These are phyloP conservation scores for Heliconius cydno DNA, from an alignment of 2,888 invertebrate species.

Conservation along the genomic window DNA sequence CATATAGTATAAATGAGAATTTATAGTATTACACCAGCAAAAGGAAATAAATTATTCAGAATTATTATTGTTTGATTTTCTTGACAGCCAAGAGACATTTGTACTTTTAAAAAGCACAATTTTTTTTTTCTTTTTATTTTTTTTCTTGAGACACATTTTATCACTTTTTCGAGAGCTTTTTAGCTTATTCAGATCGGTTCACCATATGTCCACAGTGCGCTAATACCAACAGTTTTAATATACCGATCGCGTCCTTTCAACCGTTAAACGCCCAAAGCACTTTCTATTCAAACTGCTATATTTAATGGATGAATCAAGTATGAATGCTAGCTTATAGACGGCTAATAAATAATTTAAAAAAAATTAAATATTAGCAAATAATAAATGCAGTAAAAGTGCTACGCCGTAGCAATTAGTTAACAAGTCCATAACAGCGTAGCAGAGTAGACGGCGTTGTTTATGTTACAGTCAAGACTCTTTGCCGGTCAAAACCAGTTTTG, in stretches of 20 bases:
- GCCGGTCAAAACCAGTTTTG: neutral
- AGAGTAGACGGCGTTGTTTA: neutral
- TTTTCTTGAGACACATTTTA: neutral
- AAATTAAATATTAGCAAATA: neutral
- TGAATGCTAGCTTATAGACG: neutral
- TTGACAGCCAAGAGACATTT: too few species aligned
- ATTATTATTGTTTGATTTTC: too few species aligned
- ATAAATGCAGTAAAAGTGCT: conserved; percentile 6
- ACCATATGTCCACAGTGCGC: neutral
- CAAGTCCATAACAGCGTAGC: conserved; percentile 8
- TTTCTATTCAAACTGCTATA: conserved; percentile 1
- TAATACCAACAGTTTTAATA: conserved; percentile 4
- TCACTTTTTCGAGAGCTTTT: neutral
- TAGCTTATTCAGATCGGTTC: neutral
- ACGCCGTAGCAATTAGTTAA: conserved; percentile 23
- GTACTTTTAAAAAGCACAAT: too few species aligned
- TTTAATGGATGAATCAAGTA: neutral
- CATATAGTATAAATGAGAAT: too few species aligned
- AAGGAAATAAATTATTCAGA: too few species aligned
- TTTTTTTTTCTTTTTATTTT: neutral
- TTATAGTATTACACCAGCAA: too few species aligned
- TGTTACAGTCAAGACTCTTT: conserved; percentile 2
- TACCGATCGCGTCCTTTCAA: neutral
- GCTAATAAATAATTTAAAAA: too few species aligned
- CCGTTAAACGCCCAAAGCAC: neutral